Base-by-base conservation (phyloP, 2,113 vertebrate species). In the Centrocercus urophasianus region DNA sequence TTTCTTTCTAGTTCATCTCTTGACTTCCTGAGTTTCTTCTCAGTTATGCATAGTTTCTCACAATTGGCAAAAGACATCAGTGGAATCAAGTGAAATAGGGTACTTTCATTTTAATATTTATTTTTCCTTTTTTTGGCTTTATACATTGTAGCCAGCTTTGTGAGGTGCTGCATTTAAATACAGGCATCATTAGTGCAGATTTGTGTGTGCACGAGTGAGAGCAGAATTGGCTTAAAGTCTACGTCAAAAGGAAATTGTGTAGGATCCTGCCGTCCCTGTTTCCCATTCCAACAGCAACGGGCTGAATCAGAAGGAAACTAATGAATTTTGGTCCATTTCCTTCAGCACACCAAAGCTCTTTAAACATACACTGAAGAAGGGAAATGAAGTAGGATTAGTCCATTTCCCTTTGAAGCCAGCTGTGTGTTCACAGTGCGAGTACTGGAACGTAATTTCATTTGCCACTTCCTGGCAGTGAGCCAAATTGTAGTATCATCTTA, bases 401-500 rank as follows among this genome's bases (percentile, higher is more conserved):
- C 93, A 96, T 96, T 97, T 97, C 96, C 96, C 93, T 97, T 97
- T 96, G 96, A 97, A 97, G 95, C 94, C 96, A 97, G 96, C 96
- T 97, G 96, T 90, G 75, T 95, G 86, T 93, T 92, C 90, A 71
- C 89, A 89, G 87, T 75, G 85, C 87, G 32, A 94, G 61, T 69
- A 93, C 73, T 92, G 93, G 70, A 92, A 95, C 90, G 32, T 95
- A 96, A 88, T 95, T 96, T 96, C 86, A 96, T 86, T 97, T 96
- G 83, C 92, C 72, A 59, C 34, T 83, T 80, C 81, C 89, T 96
- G 96, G 92, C 95, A 42, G 8, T 52, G 76, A 88, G 54, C 95
- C 96, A 93, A 63, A 93, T 38, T 82, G 70, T 93, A 82, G 83
- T n/a, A 85, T 95, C 91, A 77, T 95, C 94, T 91, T 94, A 75